These are phyloP conservation scores for Onychomys arenicola DNA, from an alignment of 2,797 vertebrate genomes.

Conservation along the genomic window DNA sequence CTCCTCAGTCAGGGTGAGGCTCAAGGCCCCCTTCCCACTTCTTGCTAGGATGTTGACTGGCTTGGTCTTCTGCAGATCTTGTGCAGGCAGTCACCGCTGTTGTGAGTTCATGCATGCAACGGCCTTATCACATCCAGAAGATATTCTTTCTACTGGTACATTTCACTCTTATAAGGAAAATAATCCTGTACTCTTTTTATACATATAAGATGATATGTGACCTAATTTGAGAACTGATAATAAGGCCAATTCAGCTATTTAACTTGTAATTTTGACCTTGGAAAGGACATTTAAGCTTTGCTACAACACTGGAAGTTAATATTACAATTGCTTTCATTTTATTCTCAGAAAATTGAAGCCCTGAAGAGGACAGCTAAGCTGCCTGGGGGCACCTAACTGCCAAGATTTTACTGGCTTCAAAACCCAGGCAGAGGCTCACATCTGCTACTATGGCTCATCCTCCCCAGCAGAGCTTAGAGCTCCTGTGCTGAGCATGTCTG, in stretches of 20 bases:
- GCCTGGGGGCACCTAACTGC: accelerated
- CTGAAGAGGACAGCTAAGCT: neutral
- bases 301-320: accelerated
- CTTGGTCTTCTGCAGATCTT: neutral
- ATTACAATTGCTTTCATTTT: neutral
- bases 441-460: neutral
- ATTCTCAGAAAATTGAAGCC: neutral
- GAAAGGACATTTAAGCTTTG: neutral
- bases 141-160: neutral
- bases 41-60: neutral
- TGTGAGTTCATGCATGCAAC: neutral
- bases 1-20: neutral
- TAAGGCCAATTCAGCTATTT: neutral
- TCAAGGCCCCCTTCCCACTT: neutral
- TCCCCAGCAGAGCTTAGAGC: neutral
- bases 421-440: neutral
- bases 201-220: neutral
- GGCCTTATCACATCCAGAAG: neutral
- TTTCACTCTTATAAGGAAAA: neutral
- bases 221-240: neutral
- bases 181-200: neutral
- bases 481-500: neutral
- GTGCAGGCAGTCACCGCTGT: too few species aligned
- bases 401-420: neutral
- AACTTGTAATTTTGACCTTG: neutral